These are phyloP conservation scores for Saccopteryx leptura DNA, from an alignment of 2,113 vertebrate genomes.

Conservation along the genomic window DNA sequence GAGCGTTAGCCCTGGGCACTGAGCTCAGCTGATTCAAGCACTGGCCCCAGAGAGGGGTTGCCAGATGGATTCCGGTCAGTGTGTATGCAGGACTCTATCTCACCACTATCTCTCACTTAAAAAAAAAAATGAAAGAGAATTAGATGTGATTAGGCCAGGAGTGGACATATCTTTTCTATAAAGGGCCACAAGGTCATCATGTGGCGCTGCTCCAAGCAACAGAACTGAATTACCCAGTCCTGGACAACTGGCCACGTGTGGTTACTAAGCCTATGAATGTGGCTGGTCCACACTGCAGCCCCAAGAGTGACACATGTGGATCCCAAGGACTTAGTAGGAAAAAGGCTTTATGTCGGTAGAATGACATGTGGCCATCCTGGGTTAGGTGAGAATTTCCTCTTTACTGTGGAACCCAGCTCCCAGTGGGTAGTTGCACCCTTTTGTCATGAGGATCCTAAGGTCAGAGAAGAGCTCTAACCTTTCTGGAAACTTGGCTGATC, in stretches of 20 bases:
- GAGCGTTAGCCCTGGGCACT: no score
- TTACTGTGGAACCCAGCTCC: not conserved
- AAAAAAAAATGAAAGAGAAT: not conserved
- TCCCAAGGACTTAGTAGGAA: not conserved
- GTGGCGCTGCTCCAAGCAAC: not conserved
- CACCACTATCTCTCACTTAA: no score
- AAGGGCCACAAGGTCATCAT: not conserved
- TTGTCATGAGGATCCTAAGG: not conserved
- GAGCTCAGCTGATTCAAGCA: no score
- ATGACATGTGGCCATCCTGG: not conserved
- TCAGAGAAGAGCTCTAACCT: not conserved
- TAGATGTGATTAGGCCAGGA: fast-evolving
- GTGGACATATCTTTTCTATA: not conserved
- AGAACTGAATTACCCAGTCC: not conserved
- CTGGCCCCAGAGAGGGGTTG: no score
- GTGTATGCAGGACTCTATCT: no score
- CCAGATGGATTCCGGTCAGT: no score
- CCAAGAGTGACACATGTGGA: not conserved
- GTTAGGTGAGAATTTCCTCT: not conserved
- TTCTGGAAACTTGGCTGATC: not conserved
- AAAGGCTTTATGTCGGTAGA: not conserved
- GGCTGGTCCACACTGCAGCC: not conserved
- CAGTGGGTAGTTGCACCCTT: not conserved
- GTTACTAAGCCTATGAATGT: not conserved
- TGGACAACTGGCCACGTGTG: not conserved